These are phyloP conservation scores for Danio jaintianensis DNA, from an alignment of 2,797 vertebrate genomes.

Conservation along the genomic window DNA sequence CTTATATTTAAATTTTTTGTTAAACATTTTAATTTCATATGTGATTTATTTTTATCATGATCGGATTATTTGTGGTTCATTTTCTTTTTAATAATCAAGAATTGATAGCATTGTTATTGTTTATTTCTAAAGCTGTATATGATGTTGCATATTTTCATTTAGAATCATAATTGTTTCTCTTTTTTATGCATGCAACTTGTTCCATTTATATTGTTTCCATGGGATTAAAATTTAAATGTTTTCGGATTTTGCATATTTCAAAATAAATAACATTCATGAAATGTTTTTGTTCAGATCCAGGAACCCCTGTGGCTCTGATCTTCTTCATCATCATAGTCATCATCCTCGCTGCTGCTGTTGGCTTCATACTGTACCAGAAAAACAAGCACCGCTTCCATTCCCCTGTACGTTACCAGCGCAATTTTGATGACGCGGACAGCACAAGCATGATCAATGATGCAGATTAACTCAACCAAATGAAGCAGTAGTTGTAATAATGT, in stretches of 20 bases:
- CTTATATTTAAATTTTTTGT: too few relatives aligned
- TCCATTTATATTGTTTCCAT: too few relatives aligned
- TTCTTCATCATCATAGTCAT: slow-evolving; percentile 73
- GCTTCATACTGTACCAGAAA: slow-evolving; percentile 76
- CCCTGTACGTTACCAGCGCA: slow-evolving; percentile 78
- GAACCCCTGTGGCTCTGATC: slow-evolving; percentile 70
- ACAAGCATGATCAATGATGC: slow-evolving; percentile 75
- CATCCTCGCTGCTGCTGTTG: slow-evolving; percentile 53
- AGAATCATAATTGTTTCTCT: too few relatives aligned
- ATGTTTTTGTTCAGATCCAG: slow-evolving; percentile 65
- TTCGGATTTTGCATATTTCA: not conserved
- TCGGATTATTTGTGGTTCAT: too few relatives aligned
- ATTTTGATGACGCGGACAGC: slow-evolving; percentile 73
- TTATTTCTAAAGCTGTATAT: too few relatives aligned
- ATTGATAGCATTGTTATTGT: too few relatives aligned
- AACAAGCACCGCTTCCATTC: slow-evolving; percentile 68
- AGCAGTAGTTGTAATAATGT: slow-evolving; percentile 52
- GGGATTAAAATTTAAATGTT: too few relatives aligned
- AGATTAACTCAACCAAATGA: slow-evolving; percentile 67
- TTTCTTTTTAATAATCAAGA: too few relatives aligned
- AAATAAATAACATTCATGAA: not conserved
- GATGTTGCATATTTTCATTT: too few relatives aligned
- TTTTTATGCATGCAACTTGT: too few relatives aligned
- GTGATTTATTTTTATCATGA: too few relatives aligned
- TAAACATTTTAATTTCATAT: too few relatives aligned